Conservation (phyloP, 2,797 vertebrate species). For the Poeciliopsis paucimaculata region DNA sequence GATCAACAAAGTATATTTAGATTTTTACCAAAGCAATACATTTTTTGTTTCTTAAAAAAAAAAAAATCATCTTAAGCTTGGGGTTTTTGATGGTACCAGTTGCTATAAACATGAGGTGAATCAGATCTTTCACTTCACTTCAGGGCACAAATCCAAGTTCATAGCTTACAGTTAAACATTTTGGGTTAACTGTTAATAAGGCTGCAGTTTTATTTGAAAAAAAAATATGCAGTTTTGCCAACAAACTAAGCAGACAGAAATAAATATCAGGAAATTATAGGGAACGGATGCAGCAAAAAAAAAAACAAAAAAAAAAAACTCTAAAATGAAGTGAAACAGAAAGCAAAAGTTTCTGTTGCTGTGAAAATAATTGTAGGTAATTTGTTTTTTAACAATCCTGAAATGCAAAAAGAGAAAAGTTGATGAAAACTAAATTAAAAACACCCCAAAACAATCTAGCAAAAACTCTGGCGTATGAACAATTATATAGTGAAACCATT, state of each 20-base stretch:
- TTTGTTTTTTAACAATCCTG: too few relatives aligned
- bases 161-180: not conserved
- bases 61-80: not conserved
- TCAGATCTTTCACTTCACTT: not conserved
- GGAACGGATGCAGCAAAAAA: not conserved
- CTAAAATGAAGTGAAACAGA: not conserved
- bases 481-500: not conserved
- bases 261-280: not conserved
- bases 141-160: not conserved
- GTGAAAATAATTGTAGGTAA: not conserved
- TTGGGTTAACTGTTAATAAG: too few relatives aligned
- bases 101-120: not conserved
- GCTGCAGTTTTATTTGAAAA: not conserved
- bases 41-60: too few relatives aligned
- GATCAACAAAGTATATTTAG: too few relatives aligned
- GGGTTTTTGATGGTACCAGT: not conserved
- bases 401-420: not conserved
- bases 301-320: not conserved
- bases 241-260: not conserved
- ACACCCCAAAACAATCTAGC: not conserved
- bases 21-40: too few relatives aligned
- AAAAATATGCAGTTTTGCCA: too few relatives aligned
- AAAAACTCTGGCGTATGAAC: not conserved
- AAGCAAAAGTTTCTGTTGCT: not conserved
- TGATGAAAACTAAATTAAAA: not conserved